Evolutionary conservation across 1,140 invertebrate species (phyloP), one percentile per base, ranked within the genome.

Genomic region (Rhagoletis pomonella): DNA sequence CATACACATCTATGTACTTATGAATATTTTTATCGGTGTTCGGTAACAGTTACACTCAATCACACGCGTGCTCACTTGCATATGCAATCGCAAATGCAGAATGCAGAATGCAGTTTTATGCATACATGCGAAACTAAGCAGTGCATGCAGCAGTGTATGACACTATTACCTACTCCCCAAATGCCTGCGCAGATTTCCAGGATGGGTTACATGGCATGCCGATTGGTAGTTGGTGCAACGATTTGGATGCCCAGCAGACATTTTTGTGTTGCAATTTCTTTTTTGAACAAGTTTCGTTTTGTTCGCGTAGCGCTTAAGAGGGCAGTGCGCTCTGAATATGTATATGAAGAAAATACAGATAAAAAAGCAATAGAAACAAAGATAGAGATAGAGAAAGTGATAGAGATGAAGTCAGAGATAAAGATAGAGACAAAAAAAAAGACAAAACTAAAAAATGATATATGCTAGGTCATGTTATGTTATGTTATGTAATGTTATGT

Each of bases 141-240:
- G n/a, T 14, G 12, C 4, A n/a, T n/a, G 47, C 47, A 81, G 44
- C 19, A 12, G 17, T 17, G 47, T 55, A 81, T 55, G n/a, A 55
- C 47, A 19, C 73, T 81, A 81, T 81, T 55, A 81, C 29, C 29
- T 29, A 29, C 73, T 17, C 44, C 42, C 47, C n/a, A 81, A 29
- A 81, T 19, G 73, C 55, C 6, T 4, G 73, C 73, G 73, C 47
- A 29, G 73, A 81, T 81, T 81, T 81, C 17, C 73, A 19, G 5
- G n/a, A 19, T 9, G 44, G 73, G 73, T 81, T 17, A 81, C 47
- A 50, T 81, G 73, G 73, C 19, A 6, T 19, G 73, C 9, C n/a
- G 73, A 47, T 81, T 55, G 73, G 73, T 81, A 58, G 73, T 19
- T 81, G 47, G 73, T 55, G 73, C 47, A 42, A 29, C 44, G 3